These are phyloP conservation scores for Chaenogobius annularis DNA, from an alignment of 2,113 vertebrate species.

Conservation along the genomic window DNA sequence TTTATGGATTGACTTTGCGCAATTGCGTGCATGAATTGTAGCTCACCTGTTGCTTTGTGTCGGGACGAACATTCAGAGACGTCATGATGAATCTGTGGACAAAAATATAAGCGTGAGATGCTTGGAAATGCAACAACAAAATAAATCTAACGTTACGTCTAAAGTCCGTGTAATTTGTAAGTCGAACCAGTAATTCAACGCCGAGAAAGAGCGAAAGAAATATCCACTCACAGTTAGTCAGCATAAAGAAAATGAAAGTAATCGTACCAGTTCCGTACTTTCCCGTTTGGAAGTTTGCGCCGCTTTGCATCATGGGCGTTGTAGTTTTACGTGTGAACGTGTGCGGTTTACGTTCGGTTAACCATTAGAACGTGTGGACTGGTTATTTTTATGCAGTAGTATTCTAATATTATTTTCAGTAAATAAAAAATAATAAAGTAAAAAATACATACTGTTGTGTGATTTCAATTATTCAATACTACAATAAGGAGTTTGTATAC, in stretches of 20 bases:
- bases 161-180: not conserved
- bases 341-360: not conserved
- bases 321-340: constrained; percentile 29
- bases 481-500: not conserved
- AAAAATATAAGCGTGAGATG: not conserved
- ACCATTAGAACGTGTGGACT: not conserved
- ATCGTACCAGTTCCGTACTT: constrained; percentile 51
- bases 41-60: constrained; percentile 68
- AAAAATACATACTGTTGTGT: not conserved
- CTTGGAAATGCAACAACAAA: not conserved
- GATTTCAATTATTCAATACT: not conserved
- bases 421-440: not conserved
- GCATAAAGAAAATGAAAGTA: constrained; percentile 80
- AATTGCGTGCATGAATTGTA: not conserved
- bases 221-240: constrained; percentile 54
- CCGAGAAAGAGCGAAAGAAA: constrained; percentile 11
- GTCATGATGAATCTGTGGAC: constrained; percentile 58
- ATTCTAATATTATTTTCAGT: not conserved
- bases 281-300: not conserved
- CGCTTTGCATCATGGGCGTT: constrained; percentile 56
- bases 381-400: not conserved
- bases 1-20: not conserved
- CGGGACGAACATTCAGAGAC: constrained; percentile 57
- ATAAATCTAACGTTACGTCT: not conserved
- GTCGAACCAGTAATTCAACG: constrained; percentile 17